Evolutionary conservation across 23 tunicate species (phyloP).

Genomic region (Ascidia mentula): DNA sequence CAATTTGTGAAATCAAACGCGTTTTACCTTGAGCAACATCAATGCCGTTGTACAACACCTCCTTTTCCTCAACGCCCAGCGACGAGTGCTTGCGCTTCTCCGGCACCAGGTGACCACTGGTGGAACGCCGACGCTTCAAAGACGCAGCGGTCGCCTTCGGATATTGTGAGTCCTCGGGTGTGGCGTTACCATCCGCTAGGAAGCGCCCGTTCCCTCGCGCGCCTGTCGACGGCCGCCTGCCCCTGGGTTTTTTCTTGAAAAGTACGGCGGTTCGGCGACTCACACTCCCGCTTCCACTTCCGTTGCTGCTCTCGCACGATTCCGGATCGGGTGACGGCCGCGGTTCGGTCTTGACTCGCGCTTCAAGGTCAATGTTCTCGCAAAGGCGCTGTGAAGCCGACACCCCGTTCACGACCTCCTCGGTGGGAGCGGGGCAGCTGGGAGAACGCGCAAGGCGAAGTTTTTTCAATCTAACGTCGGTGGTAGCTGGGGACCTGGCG

Average conservation of each 20-base stretch:
- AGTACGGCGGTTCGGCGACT: slow-evolving; percentile 75
- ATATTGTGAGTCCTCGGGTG: not conserved
- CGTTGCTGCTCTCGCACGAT: slow-evolving; percentile 11
- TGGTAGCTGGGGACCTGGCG: slow-evolving; percentile 21
- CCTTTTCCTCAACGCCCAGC: not conserved
- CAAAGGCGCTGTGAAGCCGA: slow-evolving; percentile 4
- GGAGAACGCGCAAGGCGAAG: slow-evolving; percentile 25
- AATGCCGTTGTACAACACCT: not conserved
- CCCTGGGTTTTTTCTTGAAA: slow-evolving; percentile 59
- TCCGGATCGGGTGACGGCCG: slow-evolving; percentile 4
- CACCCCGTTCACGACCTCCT: not conserved
- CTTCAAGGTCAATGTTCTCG: not conserved
- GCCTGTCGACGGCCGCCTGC: not conserved
- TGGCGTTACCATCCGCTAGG: not conserved
- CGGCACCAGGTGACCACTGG: slow-evolving; percentile 5
- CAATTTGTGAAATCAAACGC: too few relatives aligned
- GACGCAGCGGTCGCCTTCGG: not conserved
- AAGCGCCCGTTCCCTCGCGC: not conserved
- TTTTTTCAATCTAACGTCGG: slow-evolving; percentile 31
- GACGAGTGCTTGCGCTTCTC: slow-evolving; percentile 6
- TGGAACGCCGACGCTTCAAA: slow-evolving; percentile 1
- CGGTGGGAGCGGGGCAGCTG: slow-evolving; percentile 35
- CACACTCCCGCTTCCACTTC: slow-evolving; percentile 37
- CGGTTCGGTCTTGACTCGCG: not conserved
- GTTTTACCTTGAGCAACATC: not conserved